phyloP scores from a whole-genome alignment of 2,888 invertebrate species.

The Meta bourneti region DNA sequence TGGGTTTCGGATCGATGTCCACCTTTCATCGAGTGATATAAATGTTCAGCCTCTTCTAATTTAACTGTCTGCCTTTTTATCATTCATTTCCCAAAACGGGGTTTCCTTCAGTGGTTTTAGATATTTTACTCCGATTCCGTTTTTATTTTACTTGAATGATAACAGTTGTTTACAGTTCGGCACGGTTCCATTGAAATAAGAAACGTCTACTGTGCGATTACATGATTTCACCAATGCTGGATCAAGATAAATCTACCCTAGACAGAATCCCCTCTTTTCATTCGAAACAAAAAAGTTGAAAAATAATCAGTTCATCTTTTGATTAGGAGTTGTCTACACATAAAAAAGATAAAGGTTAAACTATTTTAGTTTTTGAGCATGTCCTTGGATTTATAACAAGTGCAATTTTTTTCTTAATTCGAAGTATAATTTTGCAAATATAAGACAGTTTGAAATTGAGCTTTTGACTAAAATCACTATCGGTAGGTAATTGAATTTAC shows the following conservation, averaged over 20 bases:
- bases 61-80: background rate
- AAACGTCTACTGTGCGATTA: constrained; percentile 19
- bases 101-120: background rate
- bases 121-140: background rate
- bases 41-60: background rate
- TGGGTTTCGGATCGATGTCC: too few species aligned
- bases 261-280: background rate
- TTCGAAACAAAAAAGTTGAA: background rate
- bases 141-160: constrained; percentile 18
- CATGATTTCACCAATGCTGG: constrained; percentile 9
- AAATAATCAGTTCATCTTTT: background rate
- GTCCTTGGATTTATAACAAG: background rate
- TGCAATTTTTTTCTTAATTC: too few species aligned
- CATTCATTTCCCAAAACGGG: background rate
- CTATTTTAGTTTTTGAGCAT: background rate
- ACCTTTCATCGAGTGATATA: too few species aligned
- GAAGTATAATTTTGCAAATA: too few species aligned
- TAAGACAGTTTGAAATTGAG: too few species aligned
- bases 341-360: background rate
- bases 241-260: background rate
- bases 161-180: constrained; percentile 26
- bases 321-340: background rate
- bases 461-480: too few species aligned
- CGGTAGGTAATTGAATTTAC: too few species aligned
- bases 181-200: constrained; percentile 17